Evolutionary conservation across 2,113 vertebrate genomes (phyloP), one percentile per base, ranked within the genome.

Genomic region (Lycocorax pyrrhopterus): DNA sequence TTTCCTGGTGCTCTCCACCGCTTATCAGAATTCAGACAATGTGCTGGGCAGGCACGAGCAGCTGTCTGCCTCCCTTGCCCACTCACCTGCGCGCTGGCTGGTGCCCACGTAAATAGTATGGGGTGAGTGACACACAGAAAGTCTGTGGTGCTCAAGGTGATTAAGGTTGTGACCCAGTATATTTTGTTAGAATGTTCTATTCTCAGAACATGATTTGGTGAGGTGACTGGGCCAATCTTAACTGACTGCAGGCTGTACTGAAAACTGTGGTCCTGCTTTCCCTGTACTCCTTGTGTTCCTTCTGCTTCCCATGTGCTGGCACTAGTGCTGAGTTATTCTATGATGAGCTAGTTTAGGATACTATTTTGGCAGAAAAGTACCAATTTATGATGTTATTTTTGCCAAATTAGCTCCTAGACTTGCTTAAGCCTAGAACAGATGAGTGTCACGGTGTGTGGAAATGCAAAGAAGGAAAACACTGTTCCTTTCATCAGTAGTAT

Each of bases 91-190:
- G 32, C 49, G 37, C 49, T 0, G 53, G 49, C 74, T 74, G 79
- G 18, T 90, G 60, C 84, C 53, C 35, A 44, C 9, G 5, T 43
- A 51, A 58, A 47, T 71, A 43, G 21, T 30, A 10, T 1, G 3
- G 51, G 55, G 41, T 58, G 74, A 74, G 22, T 12, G 52, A 33
- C 0, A 2, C 3, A 3, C 55, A 0, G 0, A 16, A 72, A 60
- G 59, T 29, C 68, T 55, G 16, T 39, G 43, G 68, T 84, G 35
- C 37, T 67, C 35, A 12, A 32, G 22, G 30, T 77, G 81, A 46
- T 86, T 46, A 32, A 77, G 47, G 44, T 58, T 88, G 12, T 51
- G 23, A 74, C n/a, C 43, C 13, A 23, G 8, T 4, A 1, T 52
- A 21, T 84, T 91, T 81, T 55, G 72, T 84, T 37, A 56, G 80